Evolutionary conservation across 1,140 invertebrate genomes (phyloP).

Genomic region (Plodia interpunctella): DNA sequence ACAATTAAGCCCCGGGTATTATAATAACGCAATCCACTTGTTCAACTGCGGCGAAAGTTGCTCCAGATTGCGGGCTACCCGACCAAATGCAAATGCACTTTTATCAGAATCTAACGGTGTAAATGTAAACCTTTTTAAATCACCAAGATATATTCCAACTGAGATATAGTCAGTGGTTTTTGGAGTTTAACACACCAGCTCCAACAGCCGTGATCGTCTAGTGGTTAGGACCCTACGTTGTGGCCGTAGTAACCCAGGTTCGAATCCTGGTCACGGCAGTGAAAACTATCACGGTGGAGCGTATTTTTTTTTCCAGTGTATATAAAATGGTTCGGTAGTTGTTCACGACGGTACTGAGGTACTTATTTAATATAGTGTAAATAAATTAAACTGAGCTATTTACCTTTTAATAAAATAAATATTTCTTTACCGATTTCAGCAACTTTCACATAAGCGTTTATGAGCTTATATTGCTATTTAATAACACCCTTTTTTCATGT

Average conservation of each 20-base stretch:
- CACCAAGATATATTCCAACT: neutral
- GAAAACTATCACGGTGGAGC: slow-evolving; percentile 20
- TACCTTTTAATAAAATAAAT: too few relatives aligned
- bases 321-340: too few relatives aligned
- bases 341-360: too few relatives aligned
- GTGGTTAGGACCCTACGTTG: slow-evolving; percentile 92
- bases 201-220: slow-evolving; percentile 86
- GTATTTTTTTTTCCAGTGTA: too few relatives aligned
- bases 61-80: neutral
- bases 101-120: neutral
- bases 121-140: neutral
- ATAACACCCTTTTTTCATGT: too few relatives aligned
- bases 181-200: slow-evolving; percentile 12
- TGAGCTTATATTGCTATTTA: too few relatives aligned
- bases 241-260: slow-evolving; percentile 86
- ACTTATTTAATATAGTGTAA: too few relatives aligned
- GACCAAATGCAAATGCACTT: neutral
- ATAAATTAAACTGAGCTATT: too few relatives aligned
- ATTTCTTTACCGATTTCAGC: too few relatives aligned
- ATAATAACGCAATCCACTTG: neutral
- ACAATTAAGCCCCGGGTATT: neutral
- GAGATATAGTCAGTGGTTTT: slow-evolving; percentile 2
- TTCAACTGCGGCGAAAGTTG: slow-evolving; percentile 6
- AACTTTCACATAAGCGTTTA: too few relatives aligned
- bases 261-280: slow-evolving; percentile 24